phyloP scores from a whole-genome alignment of 2,113 vertebrate genomes.

The Melospiza melodia region DNA sequence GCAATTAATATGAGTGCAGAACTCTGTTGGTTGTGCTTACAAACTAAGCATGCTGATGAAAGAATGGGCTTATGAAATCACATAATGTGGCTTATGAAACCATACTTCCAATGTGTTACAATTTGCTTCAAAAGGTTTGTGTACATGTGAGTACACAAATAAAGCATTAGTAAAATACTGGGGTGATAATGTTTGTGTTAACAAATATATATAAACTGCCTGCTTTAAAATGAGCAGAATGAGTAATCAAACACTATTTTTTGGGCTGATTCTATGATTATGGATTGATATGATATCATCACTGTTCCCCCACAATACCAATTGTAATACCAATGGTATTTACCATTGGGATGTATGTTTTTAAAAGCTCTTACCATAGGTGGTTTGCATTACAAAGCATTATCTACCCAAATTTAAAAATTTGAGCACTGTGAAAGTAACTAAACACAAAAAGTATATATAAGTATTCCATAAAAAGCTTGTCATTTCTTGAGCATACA shows the following conservation, averaged over 20 bases:
- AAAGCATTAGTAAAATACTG: not conserved
- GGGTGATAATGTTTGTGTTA: not conserved
- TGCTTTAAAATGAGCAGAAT: not conserved
- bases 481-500: not conserved
- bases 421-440: not conserved
- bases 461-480: not conserved
- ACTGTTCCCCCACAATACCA: not conserved
- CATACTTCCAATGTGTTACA: not conserved
- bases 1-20: rapidly evolving
- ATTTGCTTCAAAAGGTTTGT: not conserved
- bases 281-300: not conserved
- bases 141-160: not conserved
- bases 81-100: not conserved
- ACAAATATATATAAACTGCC: not conserved
- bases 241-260: not conserved
- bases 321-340: not conserved
- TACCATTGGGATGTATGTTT: not conserved
- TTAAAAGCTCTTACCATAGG: not conserved
- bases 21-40: not conserved
- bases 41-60: not conserved
- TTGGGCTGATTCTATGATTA: not conserved
- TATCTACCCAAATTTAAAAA: not conserved
- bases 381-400: not conserved
- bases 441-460: not conserved
- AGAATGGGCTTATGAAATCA: not conserved